phyloP scores from a whole-genome alignment of 2,113 vertebrate species.

The Cercocebus atys region DNA sequence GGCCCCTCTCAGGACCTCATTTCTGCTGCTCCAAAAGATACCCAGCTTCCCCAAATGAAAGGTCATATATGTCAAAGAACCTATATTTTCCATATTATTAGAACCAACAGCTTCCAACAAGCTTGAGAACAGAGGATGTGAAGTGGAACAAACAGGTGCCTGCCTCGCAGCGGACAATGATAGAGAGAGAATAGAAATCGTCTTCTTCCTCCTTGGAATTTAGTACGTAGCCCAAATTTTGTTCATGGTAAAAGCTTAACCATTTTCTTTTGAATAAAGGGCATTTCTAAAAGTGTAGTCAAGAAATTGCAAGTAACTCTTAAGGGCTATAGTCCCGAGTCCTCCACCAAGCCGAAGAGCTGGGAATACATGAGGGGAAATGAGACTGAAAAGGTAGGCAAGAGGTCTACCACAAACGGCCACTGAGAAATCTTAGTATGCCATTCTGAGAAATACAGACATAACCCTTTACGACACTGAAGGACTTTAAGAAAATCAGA shows the following conservation, averaged over 20 bases:
- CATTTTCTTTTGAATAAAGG: slow-evolving; percentile 10
- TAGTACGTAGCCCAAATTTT: neutral
- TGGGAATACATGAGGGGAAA: neutral
- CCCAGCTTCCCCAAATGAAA: neutral
- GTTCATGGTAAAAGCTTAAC: neutral
- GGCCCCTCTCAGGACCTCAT: neutral
- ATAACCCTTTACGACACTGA: neutral
- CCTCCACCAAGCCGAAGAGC: neutral
- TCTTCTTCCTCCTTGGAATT: neutral
- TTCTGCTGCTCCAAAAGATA: neutral
- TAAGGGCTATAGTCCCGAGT: no score
- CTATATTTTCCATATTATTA: neutral
- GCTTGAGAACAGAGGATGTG: neutral
- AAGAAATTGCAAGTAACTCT: neutral
- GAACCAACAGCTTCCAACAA: neutral
- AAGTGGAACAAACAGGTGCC: neutral
- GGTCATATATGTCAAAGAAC: neutral
- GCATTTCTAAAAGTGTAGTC: neutral
- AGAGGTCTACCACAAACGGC: neutral
- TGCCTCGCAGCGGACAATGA: neutral
- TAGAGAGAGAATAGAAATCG: neutral
- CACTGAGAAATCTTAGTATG: no score
- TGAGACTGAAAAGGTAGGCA: neutral
- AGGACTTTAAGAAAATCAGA: neutral
- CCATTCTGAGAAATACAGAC: neutral